Conservation (phyloP, 1,140 invertebrate genomes). For the Sminthurides bifidus region DNA sequence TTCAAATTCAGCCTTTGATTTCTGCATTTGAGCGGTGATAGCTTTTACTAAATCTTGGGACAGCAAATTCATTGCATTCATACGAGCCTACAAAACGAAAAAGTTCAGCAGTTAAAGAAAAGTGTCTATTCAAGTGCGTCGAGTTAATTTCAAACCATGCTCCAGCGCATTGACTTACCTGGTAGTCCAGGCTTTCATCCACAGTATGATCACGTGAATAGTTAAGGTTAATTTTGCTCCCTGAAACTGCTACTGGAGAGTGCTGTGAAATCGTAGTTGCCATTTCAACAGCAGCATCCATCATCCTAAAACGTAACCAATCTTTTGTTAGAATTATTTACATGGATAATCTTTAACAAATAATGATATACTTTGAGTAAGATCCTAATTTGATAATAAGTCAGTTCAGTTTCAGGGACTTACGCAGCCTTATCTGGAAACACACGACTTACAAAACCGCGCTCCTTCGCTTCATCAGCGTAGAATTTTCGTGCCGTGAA, state of each 20-base stretch:
- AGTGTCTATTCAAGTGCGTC: background rate
- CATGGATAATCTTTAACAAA: constrained; percentile 1
- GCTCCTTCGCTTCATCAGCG: constrained; percentile 61
- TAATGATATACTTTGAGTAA: background rate
- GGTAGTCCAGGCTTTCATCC: constrained; percentile 70
- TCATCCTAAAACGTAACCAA: constrained; percentile 43
- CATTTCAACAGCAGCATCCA: constrained; percentile 56
- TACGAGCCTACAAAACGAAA: constrained; percentile 48
- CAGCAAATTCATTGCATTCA: constrained; percentile 75
- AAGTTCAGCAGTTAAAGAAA: constrained; percentile 28
- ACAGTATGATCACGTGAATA: constrained; percentile 80
- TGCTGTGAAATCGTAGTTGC: constrained; percentile 72
- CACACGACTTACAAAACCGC: constrained; percentile 63
- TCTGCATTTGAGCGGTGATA: constrained; percentile 57
- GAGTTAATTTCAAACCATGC: constrained; percentile 1
- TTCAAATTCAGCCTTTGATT: constrained; percentile 36
- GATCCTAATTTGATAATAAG: constrained; percentile 1
- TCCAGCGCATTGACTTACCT: constrained; percentile 53
- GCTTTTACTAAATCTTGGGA: constrained; percentile 82
- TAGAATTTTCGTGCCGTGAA: constrained; percentile 73
- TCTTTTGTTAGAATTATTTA: constrained; percentile 3
- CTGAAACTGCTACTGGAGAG: constrained; percentile 88
- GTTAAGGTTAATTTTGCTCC: constrained; percentile 67
- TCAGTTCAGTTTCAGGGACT: constrained; percentile 24
- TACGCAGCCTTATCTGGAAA: constrained; percentile 58